Evolutionary conservation across 1,140 invertebrate genomes (phyloP).

Genomic region (Leptinotarsa lineolata): DNA sequence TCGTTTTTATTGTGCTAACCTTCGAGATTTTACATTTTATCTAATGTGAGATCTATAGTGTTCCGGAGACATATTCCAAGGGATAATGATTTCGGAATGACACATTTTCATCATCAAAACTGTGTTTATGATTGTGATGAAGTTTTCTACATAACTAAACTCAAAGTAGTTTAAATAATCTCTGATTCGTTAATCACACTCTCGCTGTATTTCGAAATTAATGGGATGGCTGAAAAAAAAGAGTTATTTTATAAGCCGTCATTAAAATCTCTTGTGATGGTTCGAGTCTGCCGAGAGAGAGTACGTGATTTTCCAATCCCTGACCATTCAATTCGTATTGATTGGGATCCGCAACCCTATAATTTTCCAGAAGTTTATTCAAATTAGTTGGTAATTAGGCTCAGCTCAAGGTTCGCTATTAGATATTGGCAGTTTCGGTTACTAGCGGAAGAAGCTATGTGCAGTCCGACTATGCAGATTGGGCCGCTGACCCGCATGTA

Average conservation of each 20-base stretch:
- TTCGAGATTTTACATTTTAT: too few relatives aligned
- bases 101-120: too few relatives aligned
- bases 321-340: slow-evolving; percentile 31
- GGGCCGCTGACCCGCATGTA: slow-evolving; percentile 55
- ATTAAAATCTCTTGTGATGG: slow-evolving; percentile 31
- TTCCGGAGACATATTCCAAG: too few relatives aligned
- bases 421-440: slow-evolving; percentile 24
- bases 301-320: slow-evolving; percentile 24
- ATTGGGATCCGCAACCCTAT: slow-evolving; percentile 35
- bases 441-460: slow-evolving; percentile 36
- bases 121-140: too few relatives aligned
- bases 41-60: too few relatives aligned
- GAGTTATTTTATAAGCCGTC: slow-evolving; percentile 31
- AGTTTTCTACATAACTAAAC: too few relatives aligned
- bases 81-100: too few relatives aligned
- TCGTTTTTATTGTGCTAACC: too few relatives aligned
- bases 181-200: too few relatives aligned
- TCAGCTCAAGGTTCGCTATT: slow-evolving; percentile 7
- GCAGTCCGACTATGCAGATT: slow-evolving; percentile 46
- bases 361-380: slow-evolving; percentile 45
- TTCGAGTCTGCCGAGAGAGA: background rate
- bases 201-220: too few relatives aligned
- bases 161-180: too few relatives aligned
- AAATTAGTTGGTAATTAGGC: slow-evolving; percentile 40
- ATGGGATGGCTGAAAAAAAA: background rate